These are phyloP conservation scores for Enteromius mattozi DNA, from an alignment of 2,797 vertebrate species.

Conservation along the genomic window DNA sequence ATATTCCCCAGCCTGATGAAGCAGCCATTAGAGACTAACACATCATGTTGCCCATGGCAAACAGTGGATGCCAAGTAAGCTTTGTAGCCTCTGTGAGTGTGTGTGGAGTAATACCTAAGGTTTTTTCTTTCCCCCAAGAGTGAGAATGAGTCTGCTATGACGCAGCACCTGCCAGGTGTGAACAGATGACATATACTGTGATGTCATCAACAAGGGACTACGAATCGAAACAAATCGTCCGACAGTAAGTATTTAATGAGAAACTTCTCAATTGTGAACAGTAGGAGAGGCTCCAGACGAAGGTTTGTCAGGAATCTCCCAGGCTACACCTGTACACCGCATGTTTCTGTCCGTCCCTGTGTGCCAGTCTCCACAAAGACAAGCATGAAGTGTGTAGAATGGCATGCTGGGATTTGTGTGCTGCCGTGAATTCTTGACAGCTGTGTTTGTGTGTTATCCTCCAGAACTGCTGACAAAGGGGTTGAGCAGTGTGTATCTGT, in stretches of 20 bases:
- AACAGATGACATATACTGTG: slow-evolving; percentile 52
- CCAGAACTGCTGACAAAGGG: slow-evolving; percentile 43
- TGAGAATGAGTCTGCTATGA: slow-evolving; percentile 59
- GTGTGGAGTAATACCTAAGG: slow-evolving; percentile 64
- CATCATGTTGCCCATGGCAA: slow-evolving; percentile 39
- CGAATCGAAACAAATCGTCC: slow-evolving; percentile 3
- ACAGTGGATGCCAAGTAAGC: slow-evolving; percentile 25
- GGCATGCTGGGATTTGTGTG: slow-evolving; percentile 42
- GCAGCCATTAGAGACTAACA: slow-evolving; percentile 64
- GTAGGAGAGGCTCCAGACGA: not conserved
- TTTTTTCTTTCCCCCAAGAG: slow-evolving; percentile 45
- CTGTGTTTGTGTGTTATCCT: slow-evolving; percentile 37
- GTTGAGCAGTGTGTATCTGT: slow-evolving; percentile 40
- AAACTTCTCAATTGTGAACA: not conserved
- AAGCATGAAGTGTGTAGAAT: slow-evolving; percentile 23
- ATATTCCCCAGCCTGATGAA: slow-evolving; percentile 56
- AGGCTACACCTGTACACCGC: slow-evolving; percentile 51
- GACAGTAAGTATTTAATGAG: not conserved
- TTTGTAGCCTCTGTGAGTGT: slow-evolving; percentile 18
- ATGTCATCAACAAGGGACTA: slow-evolving; percentile 63
- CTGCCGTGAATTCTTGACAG: slow-evolving; percentile 31
- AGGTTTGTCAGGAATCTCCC: slow-evolving; percentile 48
- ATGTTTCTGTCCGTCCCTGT: slow-evolving; percentile 47
- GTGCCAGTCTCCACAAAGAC: slow-evolving; percentile 16
- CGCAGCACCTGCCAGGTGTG: slow-evolving; percentile 61